phyloP scores from a whole-genome alignment of 2,888 invertebrate genomes.

The Temnothorax rugatulus region DNA sequence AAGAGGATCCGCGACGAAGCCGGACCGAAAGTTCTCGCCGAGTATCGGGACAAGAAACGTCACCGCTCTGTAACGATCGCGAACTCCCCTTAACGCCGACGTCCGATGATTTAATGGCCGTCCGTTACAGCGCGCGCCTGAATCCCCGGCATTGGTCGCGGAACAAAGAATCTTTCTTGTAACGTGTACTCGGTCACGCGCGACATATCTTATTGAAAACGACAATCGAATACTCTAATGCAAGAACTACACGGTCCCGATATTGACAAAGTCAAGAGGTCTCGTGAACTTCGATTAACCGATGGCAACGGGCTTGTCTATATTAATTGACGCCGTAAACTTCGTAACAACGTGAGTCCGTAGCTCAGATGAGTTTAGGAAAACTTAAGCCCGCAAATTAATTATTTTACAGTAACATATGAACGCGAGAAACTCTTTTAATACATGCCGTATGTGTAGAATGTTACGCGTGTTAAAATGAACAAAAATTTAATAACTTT shows the following conservation, averaged over 20 bases:
- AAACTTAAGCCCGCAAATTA: not conserved
- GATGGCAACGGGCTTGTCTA: not conserved
- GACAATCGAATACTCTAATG: constrained; percentile 42
- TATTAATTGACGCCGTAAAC: constrained; percentile 5
- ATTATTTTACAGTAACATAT: not conserved
- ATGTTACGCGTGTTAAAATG: not conserved
- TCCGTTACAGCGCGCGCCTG: constrained; percentile 40
- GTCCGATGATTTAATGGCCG: constrained; percentile 53
- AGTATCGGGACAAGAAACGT: constrained; percentile 55
- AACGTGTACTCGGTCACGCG: constrained; percentile 39
- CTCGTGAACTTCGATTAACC: constrained; percentile 29
- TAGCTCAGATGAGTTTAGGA: not conserved
- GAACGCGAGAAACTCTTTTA: not conserved
- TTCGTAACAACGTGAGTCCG: not conserved
- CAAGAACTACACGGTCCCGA: constrained; percentile 24
- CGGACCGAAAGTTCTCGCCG: constrained; percentile 60
- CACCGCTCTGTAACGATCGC: constrained; percentile 50
- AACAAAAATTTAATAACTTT: not conserved
- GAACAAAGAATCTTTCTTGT: constrained; percentile 57
- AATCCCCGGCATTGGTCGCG: constrained; percentile 28
- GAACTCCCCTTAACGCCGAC: constrained; percentile 47
- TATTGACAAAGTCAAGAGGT: constrained; percentile 15
- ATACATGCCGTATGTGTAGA: not conserved
- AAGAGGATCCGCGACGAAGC: constrained; percentile 35
- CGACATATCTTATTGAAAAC: constrained; percentile 33